These are phyloP conservation scores for Idaea dimidiata DNA, from an alignment of 2,888 invertebrate genomes.

Conservation along the genomic window DNA sequence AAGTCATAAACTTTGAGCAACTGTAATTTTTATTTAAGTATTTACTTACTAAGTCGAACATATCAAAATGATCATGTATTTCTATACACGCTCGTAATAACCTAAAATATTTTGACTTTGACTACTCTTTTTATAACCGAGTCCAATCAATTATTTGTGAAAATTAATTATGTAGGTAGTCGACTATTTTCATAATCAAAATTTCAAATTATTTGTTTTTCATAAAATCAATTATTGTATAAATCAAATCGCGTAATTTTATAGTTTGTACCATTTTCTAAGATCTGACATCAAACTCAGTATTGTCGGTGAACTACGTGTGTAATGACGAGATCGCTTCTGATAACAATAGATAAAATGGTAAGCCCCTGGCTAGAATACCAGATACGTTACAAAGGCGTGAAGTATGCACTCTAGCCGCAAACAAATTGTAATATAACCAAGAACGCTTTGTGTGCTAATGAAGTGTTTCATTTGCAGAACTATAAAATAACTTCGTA, in stretches of 20 bases:
- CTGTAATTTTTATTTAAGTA: no score
- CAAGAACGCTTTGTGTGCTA: slow-evolving; percentile 33
- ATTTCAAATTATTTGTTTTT: no score
- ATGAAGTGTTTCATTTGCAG: slow-evolving; percentile 26
- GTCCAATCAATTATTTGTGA: no score
- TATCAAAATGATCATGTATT: no score
- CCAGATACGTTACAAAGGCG: slow-evolving; percentile 43
- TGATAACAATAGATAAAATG: slow-evolving; percentile 70
- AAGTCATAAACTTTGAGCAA: slow-evolving; percentile 19
- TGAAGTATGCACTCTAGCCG: slow-evolving; percentile 29
- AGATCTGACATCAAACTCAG: slow-evolving; percentile 58
- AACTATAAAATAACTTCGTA: slow-evolving; percentile 28
- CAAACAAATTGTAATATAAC: slow-evolving; percentile 27
- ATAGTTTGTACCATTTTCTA: slow-evolving; percentile 30
- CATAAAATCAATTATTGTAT: not conserved
- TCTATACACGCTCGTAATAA: no score
- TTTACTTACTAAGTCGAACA: no score
- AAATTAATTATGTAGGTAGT: no score
- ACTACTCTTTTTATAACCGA: no score
- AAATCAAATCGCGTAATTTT: slow-evolving; percentile 29
- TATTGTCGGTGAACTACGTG: slow-evolving; percentile 65
- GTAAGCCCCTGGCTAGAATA: slow-evolving; percentile 57
- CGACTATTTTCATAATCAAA: no score
- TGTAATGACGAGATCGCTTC: slow-evolving; percentile 67
- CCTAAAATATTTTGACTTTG: no score